A percentile compares a stretch with the other conserved stretches of the same genome.
Conservation (phyloP, 2,113 vertebrate genomes). For the Anolis sagrei region DNA sequence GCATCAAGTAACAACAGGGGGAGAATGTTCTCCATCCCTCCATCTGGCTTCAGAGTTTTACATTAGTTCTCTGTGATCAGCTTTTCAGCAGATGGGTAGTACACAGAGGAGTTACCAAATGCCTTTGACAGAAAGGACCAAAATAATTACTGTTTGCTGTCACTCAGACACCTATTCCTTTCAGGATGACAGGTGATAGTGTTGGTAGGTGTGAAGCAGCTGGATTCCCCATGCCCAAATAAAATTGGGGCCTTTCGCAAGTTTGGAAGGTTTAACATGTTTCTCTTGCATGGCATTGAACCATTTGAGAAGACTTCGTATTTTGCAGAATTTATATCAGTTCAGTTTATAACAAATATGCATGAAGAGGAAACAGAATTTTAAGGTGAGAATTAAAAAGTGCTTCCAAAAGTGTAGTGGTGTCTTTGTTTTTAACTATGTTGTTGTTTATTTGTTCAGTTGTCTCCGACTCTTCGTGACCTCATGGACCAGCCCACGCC, state of each 20-base stretch:
- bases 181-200: constrained; percentile 50
- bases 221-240: constrained; percentile 34
- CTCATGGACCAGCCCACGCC: no score
- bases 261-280: background rate
- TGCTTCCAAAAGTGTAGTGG: background rate
- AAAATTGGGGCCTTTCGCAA: constrained; percentile 3
- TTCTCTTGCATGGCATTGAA: background rate
- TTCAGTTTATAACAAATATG: background rate
- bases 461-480: no score
- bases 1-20: constrained; percentile 12
- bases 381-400: background rate
- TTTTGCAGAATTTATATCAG: background rate
- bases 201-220: constrained; percentile 37
- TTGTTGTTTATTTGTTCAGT: no score
- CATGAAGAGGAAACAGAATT: background rate
- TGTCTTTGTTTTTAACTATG: background rate
- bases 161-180: constrained; percentile 43
- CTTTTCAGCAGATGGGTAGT: constrained; percentile 45
- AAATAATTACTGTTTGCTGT: constrained; percentile 43
- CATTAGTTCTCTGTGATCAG: constrained; percentile 49
- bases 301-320: background rate
- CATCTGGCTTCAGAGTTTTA: constrained; percentile 30
- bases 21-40: constrained; percentile 46
- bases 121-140: constrained; percentile 49
- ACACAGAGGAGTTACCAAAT: constrained; percentile 35